Evolutionary conservation across 2,113 vertebrate genomes (phyloP).

Genomic region (Sterrhoptilus dennistouni): DNA sequence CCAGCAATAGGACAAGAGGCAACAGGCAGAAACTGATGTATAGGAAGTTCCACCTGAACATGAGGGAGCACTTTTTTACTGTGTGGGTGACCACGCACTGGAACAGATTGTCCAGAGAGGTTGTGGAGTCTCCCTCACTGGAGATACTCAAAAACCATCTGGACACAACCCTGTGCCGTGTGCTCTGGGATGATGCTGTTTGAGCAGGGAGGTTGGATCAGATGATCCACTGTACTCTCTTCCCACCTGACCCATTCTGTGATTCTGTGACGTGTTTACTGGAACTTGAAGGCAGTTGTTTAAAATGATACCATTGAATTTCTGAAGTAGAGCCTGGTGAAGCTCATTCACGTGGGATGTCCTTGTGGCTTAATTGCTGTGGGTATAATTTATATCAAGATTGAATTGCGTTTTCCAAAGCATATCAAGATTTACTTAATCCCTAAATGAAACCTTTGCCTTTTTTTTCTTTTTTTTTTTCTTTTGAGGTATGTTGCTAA

Average conservation of each 20-base stretch:
- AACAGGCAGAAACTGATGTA: fast-evolving
- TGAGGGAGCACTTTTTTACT: neutral
- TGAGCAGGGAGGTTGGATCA: no score
- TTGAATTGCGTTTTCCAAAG: neutral
- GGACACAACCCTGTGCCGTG: neutral
- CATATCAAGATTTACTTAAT: neutral
- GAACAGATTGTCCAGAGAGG: no score
- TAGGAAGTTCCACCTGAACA: neutral
- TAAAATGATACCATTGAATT: neutral
- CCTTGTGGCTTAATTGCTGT: neutral
- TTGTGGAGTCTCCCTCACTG: neutral
- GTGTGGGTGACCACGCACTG: fast-evolving
- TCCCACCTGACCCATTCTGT: neutral
- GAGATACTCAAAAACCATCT: fast-evolving
- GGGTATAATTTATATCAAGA: neutral
- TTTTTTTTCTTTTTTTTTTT: neutral
- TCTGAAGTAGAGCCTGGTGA: neutral
- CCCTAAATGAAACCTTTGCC: neutral
- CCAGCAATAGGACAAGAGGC: neutral
- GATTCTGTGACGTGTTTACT: neutral
- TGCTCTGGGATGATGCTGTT: neutral
- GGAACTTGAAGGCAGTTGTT: neutral
- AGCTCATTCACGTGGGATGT: neutral
- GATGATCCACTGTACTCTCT: neutral
- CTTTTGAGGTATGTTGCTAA: neutral